These are phyloP conservation scores for Ambastaia sidthimunki DNA, from an alignment of 2,797 vertebrate genomes.

Conservation along the genomic window DNA sequence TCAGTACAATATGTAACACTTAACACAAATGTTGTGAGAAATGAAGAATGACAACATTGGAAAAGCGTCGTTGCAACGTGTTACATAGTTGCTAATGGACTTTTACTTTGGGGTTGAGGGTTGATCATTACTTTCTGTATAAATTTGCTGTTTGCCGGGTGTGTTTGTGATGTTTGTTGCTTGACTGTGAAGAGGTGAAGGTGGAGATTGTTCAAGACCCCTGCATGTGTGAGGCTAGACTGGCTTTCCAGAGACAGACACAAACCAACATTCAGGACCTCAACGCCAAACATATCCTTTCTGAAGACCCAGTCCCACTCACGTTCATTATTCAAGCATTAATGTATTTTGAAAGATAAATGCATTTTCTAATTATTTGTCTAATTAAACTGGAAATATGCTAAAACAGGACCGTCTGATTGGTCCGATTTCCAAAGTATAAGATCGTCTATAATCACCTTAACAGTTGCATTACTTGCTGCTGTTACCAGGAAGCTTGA, in stretches of 20 bases:
- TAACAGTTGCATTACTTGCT: slow-evolving; percentile 73
- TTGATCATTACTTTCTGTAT: background rate
- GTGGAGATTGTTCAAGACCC: slow-evolving; percentile 79
- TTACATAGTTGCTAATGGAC: slow-evolving; percentile 48
- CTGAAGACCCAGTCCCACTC: background rate
- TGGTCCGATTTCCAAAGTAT: background rate
- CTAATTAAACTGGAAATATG: no score
- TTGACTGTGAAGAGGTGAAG: slow-evolving; percentile 76
- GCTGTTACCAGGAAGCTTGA: slow-evolving; percentile 74
- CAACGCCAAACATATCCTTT: slow-evolving; percentile 92
- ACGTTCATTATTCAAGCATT: no score
- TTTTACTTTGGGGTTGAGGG: slow-evolving; percentile 12
- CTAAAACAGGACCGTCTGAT: no score
- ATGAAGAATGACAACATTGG: slow-evolving; percentile 50
- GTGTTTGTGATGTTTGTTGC: slow-evolving; percentile 57
- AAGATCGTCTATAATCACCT: slow-evolving; percentile 54
- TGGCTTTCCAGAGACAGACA: slow-evolving; percentile 87
- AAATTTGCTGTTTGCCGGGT: background rate
- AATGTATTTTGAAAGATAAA: no score
- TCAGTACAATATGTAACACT: slow-evolving; percentile 59
- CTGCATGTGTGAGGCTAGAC: slow-evolving; percentile 88
- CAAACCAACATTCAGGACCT: slow-evolving; percentile 85
- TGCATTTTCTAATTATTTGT: no score
- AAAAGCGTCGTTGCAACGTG: slow-evolving; percentile 45
- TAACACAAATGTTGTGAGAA: slow-evolving; percentile 44